These are phyloP conservation scores for Oceanites oceanicus DNA, from an alignment of 2,113 vertebrate species.

Conservation along the genomic window DNA sequence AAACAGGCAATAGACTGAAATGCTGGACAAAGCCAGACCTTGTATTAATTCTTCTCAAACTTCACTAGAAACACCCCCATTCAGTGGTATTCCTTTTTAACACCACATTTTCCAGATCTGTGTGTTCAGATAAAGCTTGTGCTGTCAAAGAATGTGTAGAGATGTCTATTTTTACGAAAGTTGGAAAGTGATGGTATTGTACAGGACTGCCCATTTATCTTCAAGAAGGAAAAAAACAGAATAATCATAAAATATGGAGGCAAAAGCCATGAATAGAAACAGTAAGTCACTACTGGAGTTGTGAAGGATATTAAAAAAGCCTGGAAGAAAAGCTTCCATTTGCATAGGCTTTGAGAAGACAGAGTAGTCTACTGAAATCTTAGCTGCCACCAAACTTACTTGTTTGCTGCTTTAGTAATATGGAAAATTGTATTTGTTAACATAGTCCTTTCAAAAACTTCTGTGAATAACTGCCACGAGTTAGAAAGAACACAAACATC, in stretches of 20 bases:
- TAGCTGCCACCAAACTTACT: not conserved
- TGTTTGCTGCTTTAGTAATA: not conserved
- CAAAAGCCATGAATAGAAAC: not conserved
- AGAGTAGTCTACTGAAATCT: not conserved
- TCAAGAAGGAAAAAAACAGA: not conserved
- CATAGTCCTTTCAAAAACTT: not conserved
- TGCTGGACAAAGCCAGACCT: not conserved
- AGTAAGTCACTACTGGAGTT: not conserved
- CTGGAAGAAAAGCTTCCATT: not conserved
- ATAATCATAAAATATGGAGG: not conserved
- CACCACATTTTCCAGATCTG: not conserved
- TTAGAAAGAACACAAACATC: not conserved
- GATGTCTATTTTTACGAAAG: not conserved
- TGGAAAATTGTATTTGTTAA: not conserved
- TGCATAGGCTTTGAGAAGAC: not conserved
- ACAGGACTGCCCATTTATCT: not conserved
- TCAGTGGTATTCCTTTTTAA: not conserved
- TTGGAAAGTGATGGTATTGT: not conserved
- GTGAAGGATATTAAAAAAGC: not conserved
- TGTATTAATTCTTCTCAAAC: not conserved
- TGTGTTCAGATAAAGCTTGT: not conserved
- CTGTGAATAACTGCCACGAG: not conserved
- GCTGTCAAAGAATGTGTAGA: not conserved
- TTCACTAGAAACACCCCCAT: not conserved
- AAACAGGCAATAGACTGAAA: not conserved